These are phyloP conservation scores for Acanthurus lineatus DNA, from an alignment of 2,797 vertebrate genomes.

Conservation along the genomic window DNA sequence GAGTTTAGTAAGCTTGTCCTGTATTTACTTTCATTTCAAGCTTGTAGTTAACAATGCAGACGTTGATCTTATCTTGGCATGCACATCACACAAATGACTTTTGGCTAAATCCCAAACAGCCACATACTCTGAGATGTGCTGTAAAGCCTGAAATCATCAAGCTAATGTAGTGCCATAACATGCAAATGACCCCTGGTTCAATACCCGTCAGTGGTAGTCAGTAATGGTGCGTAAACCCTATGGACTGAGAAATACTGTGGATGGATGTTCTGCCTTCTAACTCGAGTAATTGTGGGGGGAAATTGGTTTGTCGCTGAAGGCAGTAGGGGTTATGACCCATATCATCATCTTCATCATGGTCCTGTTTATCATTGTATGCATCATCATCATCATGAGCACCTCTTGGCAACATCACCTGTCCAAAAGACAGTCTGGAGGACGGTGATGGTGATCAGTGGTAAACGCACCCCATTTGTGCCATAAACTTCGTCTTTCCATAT, in stretches of 20 bases:
- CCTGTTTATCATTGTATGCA: slow-evolving; percentile 20
- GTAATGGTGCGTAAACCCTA: slow-evolving; percentile 56
- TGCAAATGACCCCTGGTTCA: slow-evolving; percentile 63
- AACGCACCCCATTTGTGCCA: slow-evolving; percentile 14
- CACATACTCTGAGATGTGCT: slow-evolving; percentile 18
- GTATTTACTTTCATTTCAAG: slow-evolving; percentile 8
- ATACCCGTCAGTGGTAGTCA: slow-evolving; percentile 24
- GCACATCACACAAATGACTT: slow-evolving; percentile 50
- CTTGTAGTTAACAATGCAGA: slow-evolving; percentile 1
- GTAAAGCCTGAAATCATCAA: slow-evolving; percentile 38
- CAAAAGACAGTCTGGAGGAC: background rate
- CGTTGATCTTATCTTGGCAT: slow-evolving; percentile 24
- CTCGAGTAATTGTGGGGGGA: slow-evolving; percentile 36
- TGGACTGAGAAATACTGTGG: slow-evolving; percentile 51
- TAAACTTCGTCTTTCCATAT: slow-evolving; percentile 33
- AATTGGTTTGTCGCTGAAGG: slow-evolving; percentile 40
- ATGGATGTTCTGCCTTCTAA: slow-evolving; percentile 20
- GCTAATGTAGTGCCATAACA: slow-evolving; percentile 54
- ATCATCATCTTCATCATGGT: slow-evolving; percentile 45
- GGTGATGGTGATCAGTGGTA: slow-evolving; percentile 26
- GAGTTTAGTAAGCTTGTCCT: slow-evolving; percentile 13
- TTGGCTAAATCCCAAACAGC: slow-evolving; percentile 47
- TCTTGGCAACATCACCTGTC: slow-evolving; percentile 36
- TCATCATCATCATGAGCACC: slow-evolving; percentile 21
- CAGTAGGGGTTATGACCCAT: slow-evolving; percentile 49